Percentiles rank a stretch among this genome's conserved stretches.
These are phyloP conservation scores for Epiblema foenella DNA, from an alignment of 2,888 invertebrate species.

Conservation along the genomic window DNA sequence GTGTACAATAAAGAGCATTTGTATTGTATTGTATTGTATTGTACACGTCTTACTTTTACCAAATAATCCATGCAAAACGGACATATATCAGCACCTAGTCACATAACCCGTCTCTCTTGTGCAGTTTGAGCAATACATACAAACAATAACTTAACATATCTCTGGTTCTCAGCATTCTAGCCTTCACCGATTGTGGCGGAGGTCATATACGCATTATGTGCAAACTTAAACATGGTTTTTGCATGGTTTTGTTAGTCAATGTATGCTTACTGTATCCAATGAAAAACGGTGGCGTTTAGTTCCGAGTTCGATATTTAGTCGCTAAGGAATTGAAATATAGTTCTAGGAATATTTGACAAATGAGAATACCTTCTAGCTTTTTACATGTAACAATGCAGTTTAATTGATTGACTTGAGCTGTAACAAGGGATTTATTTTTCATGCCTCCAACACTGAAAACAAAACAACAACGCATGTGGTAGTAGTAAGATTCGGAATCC, in stretches of 20 bases:
- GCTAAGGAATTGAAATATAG: not conserved
- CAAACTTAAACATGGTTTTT: slow-evolving; percentile 30
- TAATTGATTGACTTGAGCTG: not conserved
- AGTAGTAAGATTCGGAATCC: too few species aligned
- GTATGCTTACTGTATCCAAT: slow-evolving; percentile 26
- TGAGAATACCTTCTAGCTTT: not conserved
- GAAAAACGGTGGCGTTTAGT: slow-evolving; percentile 26
- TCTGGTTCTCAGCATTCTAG: slow-evolving; percentile 41
- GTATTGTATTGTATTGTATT: too few species aligned
- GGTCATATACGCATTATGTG: slow-evolving; percentile 24
- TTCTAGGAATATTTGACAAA: slow-evolving; percentile 15
- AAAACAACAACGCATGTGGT: not conserved
- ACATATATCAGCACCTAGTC: slow-evolving; percentile 17
- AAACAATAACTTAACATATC: slow-evolving; percentile 42
- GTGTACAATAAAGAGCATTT: too few species aligned
- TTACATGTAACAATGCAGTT: not conserved
- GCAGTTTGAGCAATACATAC: slow-evolving; percentile 29
- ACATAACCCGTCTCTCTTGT: slow-evolving; percentile 30
- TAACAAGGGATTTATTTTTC: not conserved
- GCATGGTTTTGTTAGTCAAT: slow-evolving; percentile 25
- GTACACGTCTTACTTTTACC: not conserved
- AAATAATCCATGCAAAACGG: slow-evolving; percentile 8
- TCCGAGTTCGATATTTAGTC: slow-evolving; percentile 10
- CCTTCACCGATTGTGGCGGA: slow-evolving; percentile 37
- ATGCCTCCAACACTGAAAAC: not conserved